Evolutionary conservation across 1,140 invertebrate species (phyloP).

Genomic region (Papilio polytes): DNA sequence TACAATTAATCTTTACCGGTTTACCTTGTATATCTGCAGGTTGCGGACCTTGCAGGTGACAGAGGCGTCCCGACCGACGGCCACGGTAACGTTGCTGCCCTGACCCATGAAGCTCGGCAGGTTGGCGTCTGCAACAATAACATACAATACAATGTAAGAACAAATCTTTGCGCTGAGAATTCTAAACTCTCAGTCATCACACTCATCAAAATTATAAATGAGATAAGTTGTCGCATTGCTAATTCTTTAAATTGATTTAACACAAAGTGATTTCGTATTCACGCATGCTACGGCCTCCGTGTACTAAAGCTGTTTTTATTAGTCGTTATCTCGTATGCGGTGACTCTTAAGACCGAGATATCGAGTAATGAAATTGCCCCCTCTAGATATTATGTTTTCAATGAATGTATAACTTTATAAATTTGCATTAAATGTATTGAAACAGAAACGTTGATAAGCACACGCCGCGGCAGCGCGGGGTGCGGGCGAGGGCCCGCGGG

Average conservation of each 20-base stretch:
- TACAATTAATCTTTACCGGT: not conserved
- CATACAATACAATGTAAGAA: not conserved
- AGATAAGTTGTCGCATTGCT: too few relatives aligned
- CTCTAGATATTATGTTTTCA: not conserved
- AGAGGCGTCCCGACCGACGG: conserved; percentile 89
- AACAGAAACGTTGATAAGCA: conserved; percentile 7
- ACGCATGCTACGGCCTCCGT: too few relatives aligned
- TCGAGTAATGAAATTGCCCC: too few relatives aligned
- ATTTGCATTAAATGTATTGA: conserved; percentile 18
- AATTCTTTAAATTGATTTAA: not conserved
- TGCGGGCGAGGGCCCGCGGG: not conserved
- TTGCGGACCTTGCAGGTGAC: conserved; percentile 90
- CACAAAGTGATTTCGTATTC: too few relatives aligned
- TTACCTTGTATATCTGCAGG: conserved; percentile 90
- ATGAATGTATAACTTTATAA: conserved; percentile 1
- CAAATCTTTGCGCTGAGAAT: too few relatives aligned
- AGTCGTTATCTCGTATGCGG: too few relatives aligned
- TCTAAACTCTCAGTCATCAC: too few relatives aligned
- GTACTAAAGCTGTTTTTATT: too few relatives aligned
- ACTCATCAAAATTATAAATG: too few relatives aligned
- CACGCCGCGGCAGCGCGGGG: not conserved
- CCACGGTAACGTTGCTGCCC: conserved; percentile 89
- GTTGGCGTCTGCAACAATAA: conserved; percentile 81
- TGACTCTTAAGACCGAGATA: too few relatives aligned
- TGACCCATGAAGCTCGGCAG: conserved; percentile 89